These are phyloP conservation scores for Potorous gilbertii DNA, from an alignment of 2,797 vertebrate genomes.

Conservation along the genomic window DNA sequence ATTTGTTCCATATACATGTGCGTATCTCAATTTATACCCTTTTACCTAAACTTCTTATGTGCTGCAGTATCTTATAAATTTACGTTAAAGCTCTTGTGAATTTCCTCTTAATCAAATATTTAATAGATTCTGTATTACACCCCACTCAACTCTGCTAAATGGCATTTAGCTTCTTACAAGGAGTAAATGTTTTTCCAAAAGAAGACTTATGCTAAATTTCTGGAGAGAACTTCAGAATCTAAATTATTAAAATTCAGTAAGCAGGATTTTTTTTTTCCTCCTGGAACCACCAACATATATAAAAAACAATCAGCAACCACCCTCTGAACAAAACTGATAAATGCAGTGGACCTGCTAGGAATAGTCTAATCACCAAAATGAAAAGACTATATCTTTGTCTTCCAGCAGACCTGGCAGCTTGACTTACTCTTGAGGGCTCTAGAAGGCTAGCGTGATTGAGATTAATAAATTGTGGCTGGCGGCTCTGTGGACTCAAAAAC, in stretches of 20 bases:
- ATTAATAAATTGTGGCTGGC: neutral
- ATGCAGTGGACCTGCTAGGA: neutral
- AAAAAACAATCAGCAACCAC: neutral
- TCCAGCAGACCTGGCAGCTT: neutral
- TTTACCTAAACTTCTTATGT: neutral
- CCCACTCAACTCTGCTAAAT: neutral
- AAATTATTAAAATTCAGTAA: neutral
- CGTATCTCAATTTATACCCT: neutral
- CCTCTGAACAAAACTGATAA: neutral
- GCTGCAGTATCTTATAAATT: neutral
- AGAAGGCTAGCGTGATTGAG: neutral
- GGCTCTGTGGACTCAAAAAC: neutral
- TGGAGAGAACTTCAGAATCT: neutral
- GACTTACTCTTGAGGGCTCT: neutral
- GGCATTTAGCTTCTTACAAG: neutral
- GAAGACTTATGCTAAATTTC: neutral
- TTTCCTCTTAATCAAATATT: neutral
- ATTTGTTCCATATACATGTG: neutral
- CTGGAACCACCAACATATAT: neutral
- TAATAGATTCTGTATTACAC: neutral
- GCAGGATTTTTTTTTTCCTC: too few species aligned
- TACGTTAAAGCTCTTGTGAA: conserved; percentile 7
- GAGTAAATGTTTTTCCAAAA: neutral
- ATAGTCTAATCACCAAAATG: neutral
- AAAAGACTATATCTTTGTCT: conserved; percentile 21